These are phyloP conservation scores for Tigriopus californicus DNA, from an alignment of 2,888 invertebrate genomes.

Conservation along the genomic window DNA sequence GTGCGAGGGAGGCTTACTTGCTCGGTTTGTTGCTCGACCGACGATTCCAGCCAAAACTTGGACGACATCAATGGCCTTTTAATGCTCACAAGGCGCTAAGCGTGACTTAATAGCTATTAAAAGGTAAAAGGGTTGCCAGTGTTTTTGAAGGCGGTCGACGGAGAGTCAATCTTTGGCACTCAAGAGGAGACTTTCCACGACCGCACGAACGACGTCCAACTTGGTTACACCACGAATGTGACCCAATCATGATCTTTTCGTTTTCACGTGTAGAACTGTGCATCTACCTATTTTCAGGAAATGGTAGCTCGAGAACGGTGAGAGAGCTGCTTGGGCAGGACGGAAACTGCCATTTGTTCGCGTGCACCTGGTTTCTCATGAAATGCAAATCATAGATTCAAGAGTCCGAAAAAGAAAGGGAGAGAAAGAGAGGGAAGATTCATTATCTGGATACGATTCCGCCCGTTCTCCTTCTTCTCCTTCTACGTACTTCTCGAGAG, in stretches of 20 bases:
- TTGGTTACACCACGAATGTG: neutral
- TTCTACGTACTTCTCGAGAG: too few species aligned
- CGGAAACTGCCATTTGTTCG: constrained; percentile 36
- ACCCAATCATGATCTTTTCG: neutral
- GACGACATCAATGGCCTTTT: neutral
- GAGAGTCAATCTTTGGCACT: too few species aligned
- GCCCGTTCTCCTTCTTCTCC: too few species aligned
- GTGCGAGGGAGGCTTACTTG: neutral
- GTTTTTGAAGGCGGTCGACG: too few species aligned
- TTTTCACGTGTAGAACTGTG: neutral
- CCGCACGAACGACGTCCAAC: too few species aligned
- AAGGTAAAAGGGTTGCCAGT: neutral
- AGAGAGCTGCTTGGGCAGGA: constrained; percentile 21
- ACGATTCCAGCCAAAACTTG: neutral
- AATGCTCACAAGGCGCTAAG: neutral
- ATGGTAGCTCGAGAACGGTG: constrained; percentile 26
- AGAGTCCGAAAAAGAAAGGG: constrained; percentile 37
- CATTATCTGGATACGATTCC: too few species aligned
- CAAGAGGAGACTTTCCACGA: too few species aligned
- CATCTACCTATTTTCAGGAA: neutral
- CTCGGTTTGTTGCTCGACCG: neutral
- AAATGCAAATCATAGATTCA: constrained; percentile 35
- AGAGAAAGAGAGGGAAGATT: constrained; percentile 29
- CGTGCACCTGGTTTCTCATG: constrained; percentile 38
- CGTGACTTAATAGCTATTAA: neutral